Base-by-base conservation (phyloP, 2,888 invertebrate species). In the Phengaris arion region DNA sequence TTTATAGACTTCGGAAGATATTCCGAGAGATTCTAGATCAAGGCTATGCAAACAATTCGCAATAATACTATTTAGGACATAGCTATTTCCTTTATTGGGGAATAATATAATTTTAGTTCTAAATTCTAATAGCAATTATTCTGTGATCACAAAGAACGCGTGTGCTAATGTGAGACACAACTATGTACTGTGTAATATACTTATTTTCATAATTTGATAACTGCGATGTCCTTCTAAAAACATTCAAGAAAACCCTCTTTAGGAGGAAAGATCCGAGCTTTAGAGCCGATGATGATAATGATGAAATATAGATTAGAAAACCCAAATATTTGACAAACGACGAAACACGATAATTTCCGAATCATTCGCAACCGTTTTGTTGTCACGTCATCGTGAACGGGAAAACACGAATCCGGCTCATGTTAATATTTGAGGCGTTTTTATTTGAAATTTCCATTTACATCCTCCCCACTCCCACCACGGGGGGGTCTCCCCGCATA, bases 371-470 rank as follows among this genome's bases (percentile, higher is more conserved):
- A 69, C 69, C 69, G 48, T 69, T 52, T 35, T 52, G 72, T 72
- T 52, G 52, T 72, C 52, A 54, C 72, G 48, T 70, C 48, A 35
- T 72, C 52, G 52, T 22, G 35, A 54, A 72, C 87, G 86, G 85
- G 84, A 88, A 87, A 89, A 92, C 93, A 93, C 90, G 91, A 89
- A 90, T 93, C 89, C 86, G 86, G 91, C 85, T 91, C 92, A 91
- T 93, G 93, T 93, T 93, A 89, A 93, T 93, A 93, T 93, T 92
- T 90, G 92, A 91, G 89, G 91, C 91, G 92, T 93, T 93, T 93
- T 93, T 93, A 92, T 93, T 93, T 93, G 92, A 93, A 93, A 91
- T 93, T 93, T 93, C 93, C 93, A 93, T 93, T 93, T 93, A 93
- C 93, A 93, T 90, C 77, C 64, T 73, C 78, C 80, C 78, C 77